Base-by-base conservation (phyloP, 1,140 invertebrate species). In the Drosophila lacertosa region DNA sequence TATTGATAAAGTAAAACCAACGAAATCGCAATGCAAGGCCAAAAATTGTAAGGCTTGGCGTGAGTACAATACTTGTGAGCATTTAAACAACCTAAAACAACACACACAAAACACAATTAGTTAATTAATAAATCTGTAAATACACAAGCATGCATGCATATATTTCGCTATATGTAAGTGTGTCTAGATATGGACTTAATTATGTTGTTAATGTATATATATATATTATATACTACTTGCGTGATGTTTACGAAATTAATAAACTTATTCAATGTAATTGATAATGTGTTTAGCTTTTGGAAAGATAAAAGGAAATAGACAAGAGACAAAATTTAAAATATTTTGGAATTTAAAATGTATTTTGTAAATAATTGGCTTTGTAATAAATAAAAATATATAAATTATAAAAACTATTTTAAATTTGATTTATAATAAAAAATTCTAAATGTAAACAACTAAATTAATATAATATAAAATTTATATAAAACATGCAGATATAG, bases 1-100 rank as follows among this genome's bases (percentile, higher is more conserved):
- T 54, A 39, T 29, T n/a, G n/a, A n/a, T n/a, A n/a, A n/a, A n/a
- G 7, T 2, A 26, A 33, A 68, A n/a, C 32, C 55, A 40, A 72
- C 48, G 53, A 45, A 40, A 76, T 58, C 45, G 22, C 60, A 57
- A 71, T 75, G 47, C 32, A 7, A 55, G 29, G 24, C 58, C 59
- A 64, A 79, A 65, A 33, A 24, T 24, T 16, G 44, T 58, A 33
- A 35, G 51, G 29, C 45, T 65, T 44, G 53, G 57, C 35, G 26
- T 37, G 50, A 68, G 51, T 66, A 81, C 77, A 81, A 82, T 73
- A 72, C 59, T 70, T 64, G 58, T 70, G 76, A 86, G 81, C 80
- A 84, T 86, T 84, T 86, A 83, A 69, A 44, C 1, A 55, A 47
- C 24, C 26, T 16, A 50, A 57, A 64, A 22, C 48, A 68, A 73